Base-by-base conservation (phyloP, 1,140 invertebrate genomes). In the Leptonema lineaticorne region DNA sequence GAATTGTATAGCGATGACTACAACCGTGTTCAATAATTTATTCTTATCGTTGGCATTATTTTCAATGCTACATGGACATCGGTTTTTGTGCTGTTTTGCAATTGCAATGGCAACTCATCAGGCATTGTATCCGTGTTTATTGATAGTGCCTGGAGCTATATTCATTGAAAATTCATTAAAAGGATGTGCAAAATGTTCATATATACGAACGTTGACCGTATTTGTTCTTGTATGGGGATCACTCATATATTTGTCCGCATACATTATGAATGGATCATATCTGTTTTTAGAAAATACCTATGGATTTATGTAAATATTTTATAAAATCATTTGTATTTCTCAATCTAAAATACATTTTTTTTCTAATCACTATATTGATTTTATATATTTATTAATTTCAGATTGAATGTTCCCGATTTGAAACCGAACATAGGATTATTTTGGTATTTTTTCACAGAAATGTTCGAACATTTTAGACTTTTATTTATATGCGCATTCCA, bases 361-460 rank as follows among this genome's bases (percentile, higher is more conserved):
- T 33, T 33, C 5, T 33, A 33, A 33, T 11, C 30, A 33, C 30
- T 33, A 5, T 33, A 33, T 33, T 33, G 5, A 33, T 33, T 48
- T 7, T 48, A 48, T 26, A 9, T 53, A 53, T 20, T 69, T 72
- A 73, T 73, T 74, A 70, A 65, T 84, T 84, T 67, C 81, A 91
- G 89, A 77, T 84, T 93, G 62, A 87, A 86, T 50, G 94, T 97
- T 20, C 93, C 94, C 22, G 96, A 99, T 82, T 82, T 99, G 50
- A 92, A 94, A 72, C 97, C 97, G 22, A 99, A 99, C 77, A 93
- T 98, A 75, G 97, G 97, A 2, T 81, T 99, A 0, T 99, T 98
- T 79, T 99, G 97, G 97, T 99, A 99, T 78, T 99, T 99, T 79
- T 99, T 99, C 76, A 98, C 95, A 0, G 97, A 99, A 84, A 97